Base-by-base conservation (phyloP, 2,113 vertebrate species). In the Rhodinocichla rosea region DNA sequence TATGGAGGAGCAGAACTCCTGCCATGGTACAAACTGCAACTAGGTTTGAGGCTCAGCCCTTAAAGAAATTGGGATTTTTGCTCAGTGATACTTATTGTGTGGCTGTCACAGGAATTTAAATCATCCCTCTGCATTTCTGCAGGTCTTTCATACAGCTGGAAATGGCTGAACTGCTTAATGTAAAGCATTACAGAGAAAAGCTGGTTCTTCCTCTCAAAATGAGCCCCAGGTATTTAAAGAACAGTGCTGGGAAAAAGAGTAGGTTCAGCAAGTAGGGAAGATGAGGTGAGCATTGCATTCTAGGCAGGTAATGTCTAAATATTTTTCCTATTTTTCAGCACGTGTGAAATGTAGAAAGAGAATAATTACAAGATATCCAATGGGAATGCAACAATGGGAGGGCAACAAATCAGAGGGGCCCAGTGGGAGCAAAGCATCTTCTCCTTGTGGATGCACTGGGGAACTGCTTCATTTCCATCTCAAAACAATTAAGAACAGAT, bases 401-500 rank as follows among this genome's bases (percentile, higher is more conserved):
- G 53, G 28, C 3, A 5, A 40, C 18, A 65, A 47, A 89, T 42
- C 23, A 83, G 55, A 80, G 67, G 14, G 75, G 50, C 57, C 56
- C 53, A 53, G 78, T 15, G 42, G 45, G 67, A 90, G 33, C 42
- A 77, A 65, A 87, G 64, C 35, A 27, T 6, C 16, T 40, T 89
- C 60, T 85, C 78, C 75, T 73, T 35, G 42, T 42, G 68, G 49
- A 55, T 76, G 50, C 67, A 23, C 75, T 30, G 53, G 35, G 75
- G 71, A 93, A 50, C 45, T 57, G 79, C 83, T 88, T 74, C 1
- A 93, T 83, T 93, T 95, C 88, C 75, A 90, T 65, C 88, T 55
- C 71, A 44, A 80, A 93, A 88, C 83, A 83, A 92, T 93, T 88
- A 93, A 92, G 39, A 92, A 56, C 50, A 80, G 71, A 80, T 50